Evolutionary conservation across 2,113 vertebrate genomes (phyloP).

Genomic region (Nematolebias whitei): DNA sequence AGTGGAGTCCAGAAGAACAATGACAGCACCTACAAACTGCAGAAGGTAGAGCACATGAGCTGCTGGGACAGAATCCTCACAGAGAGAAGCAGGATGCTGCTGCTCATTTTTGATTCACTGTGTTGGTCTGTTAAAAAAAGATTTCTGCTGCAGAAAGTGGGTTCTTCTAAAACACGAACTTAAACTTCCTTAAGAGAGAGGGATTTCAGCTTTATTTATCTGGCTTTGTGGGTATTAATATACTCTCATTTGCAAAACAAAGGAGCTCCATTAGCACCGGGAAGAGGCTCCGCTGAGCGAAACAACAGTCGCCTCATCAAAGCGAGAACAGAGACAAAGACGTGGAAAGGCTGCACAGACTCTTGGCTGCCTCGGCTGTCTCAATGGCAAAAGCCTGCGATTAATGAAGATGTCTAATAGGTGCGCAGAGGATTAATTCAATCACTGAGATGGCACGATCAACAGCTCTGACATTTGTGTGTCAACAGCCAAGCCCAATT

Average conservation of each 20-base stretch:
- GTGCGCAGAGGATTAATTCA: conserved; percentile 35
- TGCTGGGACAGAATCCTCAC: not conserved
- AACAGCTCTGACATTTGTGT: conserved; percentile 39
- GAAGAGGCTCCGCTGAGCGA: conserved; percentile 17
- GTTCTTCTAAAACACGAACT: conserved; percentile 31
- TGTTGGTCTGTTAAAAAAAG: conserved; percentile 8
- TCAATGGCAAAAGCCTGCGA: conserved; percentile 37
- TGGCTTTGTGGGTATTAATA: conserved; percentile 13
- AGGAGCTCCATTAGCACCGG: conserved; percentile 22
- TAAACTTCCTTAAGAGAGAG: conserved; percentile 16
- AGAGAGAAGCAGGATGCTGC: not conserved
- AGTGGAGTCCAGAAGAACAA: not conserved
- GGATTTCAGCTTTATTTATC: conserved; percentile 4
- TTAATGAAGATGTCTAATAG: conserved; percentile 56
- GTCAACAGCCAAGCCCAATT: conserved; percentile 28
- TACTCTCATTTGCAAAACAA: conserved; percentile 21
- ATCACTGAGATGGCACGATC: conserved; percentile 26
- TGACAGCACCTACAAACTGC: no score
- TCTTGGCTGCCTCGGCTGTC: conserved; percentile 9
- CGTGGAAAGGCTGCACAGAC: conserved; percentile 2
- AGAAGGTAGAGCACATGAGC: not conserved
- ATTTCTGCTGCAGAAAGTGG: conserved; percentile 5
- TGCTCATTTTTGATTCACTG: not conserved
- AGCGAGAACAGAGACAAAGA: not conserved
- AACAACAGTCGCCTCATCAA: conserved; percentile 23